phyloP scores from a whole-genome alignment of 2,888 invertebrate species.

The Liodrosophila aerea region DNA sequence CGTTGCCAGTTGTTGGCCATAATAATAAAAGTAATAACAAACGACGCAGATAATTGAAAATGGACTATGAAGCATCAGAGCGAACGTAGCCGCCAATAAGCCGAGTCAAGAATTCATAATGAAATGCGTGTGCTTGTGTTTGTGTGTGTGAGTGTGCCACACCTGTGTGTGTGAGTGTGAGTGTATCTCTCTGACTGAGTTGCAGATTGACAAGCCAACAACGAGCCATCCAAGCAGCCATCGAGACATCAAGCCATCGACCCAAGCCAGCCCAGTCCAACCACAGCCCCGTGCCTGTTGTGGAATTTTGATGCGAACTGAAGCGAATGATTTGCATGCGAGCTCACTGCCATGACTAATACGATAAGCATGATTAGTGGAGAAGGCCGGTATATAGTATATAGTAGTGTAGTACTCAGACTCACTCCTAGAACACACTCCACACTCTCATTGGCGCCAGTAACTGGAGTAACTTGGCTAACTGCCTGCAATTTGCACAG shows the following conservation, averaged over 20 bases:
- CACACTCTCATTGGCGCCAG: constrained; percentile 9
- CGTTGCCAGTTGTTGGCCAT: constrained; percentile 43
- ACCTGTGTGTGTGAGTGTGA: constrained; percentile 16
- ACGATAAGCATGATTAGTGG: constrained; percentile 78
- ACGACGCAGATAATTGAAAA: constrained; percentile 76
- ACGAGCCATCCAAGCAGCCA: constrained; percentile 22
- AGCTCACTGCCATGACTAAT: constrained; percentile 72
- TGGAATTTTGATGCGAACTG: constrained; percentile 72
- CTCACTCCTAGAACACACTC: too few species aligned
- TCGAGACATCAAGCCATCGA: constrained; percentile 38
- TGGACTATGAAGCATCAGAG: constrained; percentile 66
- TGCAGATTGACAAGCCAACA: constrained; percentile 66
- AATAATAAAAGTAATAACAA: constrained; percentile 77
- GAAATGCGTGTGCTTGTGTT: constrained; percentile 45
- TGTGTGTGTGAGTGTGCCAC: constrained; percentile 38
- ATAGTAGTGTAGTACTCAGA: too few species aligned
- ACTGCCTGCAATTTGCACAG: constrained; percentile 59
- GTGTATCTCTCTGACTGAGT: constrained; percentile 32
- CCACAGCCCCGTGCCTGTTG: too few species aligned
- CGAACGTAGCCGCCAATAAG: constrained; percentile 45
- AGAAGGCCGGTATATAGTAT: too few species aligned
- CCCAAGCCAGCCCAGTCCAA: constrained; percentile 32
- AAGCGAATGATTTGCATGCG: constrained; percentile 72
- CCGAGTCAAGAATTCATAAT: constrained; percentile 61
- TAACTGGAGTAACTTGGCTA: constrained; percentile 41